Base-by-base conservation (phyloP, 2,113 vertebrate species). In the Oenanthe oenanthe region DNA sequence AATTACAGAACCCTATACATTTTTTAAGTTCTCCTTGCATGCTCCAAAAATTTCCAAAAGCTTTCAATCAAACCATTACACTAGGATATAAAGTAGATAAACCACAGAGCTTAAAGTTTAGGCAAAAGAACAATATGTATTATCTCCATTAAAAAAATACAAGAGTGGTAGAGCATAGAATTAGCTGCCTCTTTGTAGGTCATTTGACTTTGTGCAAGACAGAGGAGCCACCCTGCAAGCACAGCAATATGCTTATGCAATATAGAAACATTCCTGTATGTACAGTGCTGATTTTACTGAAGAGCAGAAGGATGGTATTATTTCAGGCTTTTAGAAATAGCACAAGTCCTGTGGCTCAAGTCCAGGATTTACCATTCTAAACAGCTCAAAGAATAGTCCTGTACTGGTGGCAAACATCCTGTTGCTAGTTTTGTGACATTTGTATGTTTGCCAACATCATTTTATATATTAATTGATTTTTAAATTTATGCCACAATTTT, bases 231-330 rank as follows among this genome's bases (percentile, higher is more conserved):
- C 47, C 22, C 87, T 67, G 45, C 40, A 88, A 92, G 74, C 87
- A 92, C 66, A 88, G 87, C 77, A 95, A 89, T 81, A 92, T 50
- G 48, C 65, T 87, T 95, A 81, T 72, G 70, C 87, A 94, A 79
- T 79, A 87, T 38, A 91, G 74, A 92, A 92, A 92, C 87, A 91
- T 76, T 92, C 86, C 78, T 91, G 60, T 82, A 31, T 26, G 36
- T 74, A 82, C 40, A 78, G 26, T 61, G 34, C 15, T 75, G 76
- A 45, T 68, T 85, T 90, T 76, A 82, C 18, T 48, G 38, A 92
- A 50, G 40, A 85, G 60, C 34, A 73, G 80, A 82, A 86, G 36
- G 24, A 53, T 78, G 32, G 10, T 77, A 28, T 89, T 61, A 36
- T 79, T 91, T 68, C 66, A 93, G 75, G 15, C 63, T 67, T 77